phyloP scores from a whole-genome alignment of 1,140 invertebrate species.

The Eumaeus atala region DNA sequence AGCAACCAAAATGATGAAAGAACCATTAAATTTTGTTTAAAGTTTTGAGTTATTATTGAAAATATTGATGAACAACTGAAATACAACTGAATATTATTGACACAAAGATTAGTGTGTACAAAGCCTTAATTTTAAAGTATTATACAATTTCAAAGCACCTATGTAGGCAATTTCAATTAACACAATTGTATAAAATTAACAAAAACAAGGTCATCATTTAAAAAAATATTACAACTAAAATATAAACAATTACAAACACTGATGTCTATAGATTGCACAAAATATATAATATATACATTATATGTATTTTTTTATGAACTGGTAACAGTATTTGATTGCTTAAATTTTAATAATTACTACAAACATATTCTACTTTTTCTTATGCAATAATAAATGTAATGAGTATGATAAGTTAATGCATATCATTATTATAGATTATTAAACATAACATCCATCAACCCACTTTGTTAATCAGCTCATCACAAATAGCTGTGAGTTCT shows the following conservation, averaged over 20 bases:
- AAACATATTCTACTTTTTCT: constrained; percentile 11
- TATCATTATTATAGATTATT: not conserved
- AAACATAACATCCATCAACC: constrained; percentile 34
- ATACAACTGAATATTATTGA: too few relatives aligned
- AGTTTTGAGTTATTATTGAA: too few relatives aligned
- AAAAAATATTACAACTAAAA: constrained; percentile 3
- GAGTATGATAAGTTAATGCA: constrained; percentile 9
- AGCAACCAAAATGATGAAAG: too few relatives aligned
- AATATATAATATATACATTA: constrained; percentile 38
- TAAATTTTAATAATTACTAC: constrained; percentile 22
- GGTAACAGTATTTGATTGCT: constrained; percentile 41
- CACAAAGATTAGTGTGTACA: not conserved
- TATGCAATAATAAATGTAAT: constrained; percentile 6
- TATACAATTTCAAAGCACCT: constrained; percentile 1
- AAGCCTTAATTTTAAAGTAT: not conserved
- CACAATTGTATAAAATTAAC: not conserved
- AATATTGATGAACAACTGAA: too few relatives aligned
- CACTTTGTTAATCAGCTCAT: constrained; percentile 82
- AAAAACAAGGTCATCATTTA: constrained; percentile 2
- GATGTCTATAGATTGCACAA: constrained; percentile 58
- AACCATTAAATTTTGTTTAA: too few relatives aligned
- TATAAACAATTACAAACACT: constrained; percentile 22
- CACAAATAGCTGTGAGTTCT: constrained; percentile 85
- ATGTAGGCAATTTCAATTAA: constrained; percentile 4
- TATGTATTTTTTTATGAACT: constrained; percentile 36